Evolutionary conservation across 2,888 invertebrate genomes (phyloP), one percentile per base, ranked within the genome.

Genomic region (Archips crataeganus): DNA sequence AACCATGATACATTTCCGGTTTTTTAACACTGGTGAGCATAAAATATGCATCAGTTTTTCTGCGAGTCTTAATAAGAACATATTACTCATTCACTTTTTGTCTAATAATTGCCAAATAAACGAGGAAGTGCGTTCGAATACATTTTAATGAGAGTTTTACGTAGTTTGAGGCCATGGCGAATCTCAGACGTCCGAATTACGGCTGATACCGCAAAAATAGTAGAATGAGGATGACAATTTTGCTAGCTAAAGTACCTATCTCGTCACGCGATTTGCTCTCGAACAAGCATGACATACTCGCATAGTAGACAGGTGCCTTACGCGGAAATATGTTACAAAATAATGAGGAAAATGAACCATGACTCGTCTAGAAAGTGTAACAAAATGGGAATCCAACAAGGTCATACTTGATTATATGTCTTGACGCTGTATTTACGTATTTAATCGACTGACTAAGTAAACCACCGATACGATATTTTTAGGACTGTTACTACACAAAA

Each of bases 281-380:
- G 11, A 57, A 3, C 32, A 32, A 57, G 11, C 15, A 23, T 15
- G 32, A 32, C 32, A 10, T 57, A 57, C 23, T 23, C 23, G 23
- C 23, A 23, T 11, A 5, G 1, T 6, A 57, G 32, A 57, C 57
- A 57, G 57, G 11, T 57, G 32, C 57, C 3, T 10, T 32, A 13
- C 42, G 61, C 66, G 36, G 34, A 71, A 62, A 72, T 67, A 62
- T 54, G 47, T 67, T 57, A 54, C 47, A 54, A 54, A 64, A 61
- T 54, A n/a, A 73, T 59, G 54, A 68, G 68, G 68, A 73, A 68
- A 73, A 68, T 42, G 63, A 60, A 62, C 36, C 67, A 49, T 62
- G 42, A 57, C 57, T 57, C 5, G 10, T 11, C 57, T 45, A 45
- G 13, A 62, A 54, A 54, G 23, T 54, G 11, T 67, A 36, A 57